phyloP scores from a whole-genome alignment of 1,140 invertebrate species.

The Cherax quadricarinatus region DNA sequence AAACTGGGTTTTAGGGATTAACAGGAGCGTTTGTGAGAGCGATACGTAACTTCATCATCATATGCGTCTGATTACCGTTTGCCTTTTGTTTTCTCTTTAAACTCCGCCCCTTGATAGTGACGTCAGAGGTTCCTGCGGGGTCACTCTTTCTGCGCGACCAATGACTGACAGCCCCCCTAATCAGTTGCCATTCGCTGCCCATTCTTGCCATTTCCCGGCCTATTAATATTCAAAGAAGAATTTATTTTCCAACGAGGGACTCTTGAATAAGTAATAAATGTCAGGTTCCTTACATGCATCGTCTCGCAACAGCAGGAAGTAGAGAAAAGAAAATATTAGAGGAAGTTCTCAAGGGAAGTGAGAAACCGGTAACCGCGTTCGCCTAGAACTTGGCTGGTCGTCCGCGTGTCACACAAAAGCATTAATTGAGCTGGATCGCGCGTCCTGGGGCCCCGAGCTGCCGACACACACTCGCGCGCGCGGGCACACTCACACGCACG shows the following conservation, averaged over 20 bases:
- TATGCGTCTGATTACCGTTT: slow-evolving; percentile 54
- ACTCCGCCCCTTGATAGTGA: slow-evolving; percentile 56
- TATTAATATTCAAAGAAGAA: slow-evolving; percentile 14
- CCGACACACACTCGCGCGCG: neutral
- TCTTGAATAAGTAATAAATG: slow-evolving; percentile 45
- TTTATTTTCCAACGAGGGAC: neutral
- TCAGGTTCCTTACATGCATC: neutral
- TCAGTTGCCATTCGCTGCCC: slow-evolving; percentile 39
- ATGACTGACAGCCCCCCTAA: slow-evolving; percentile 63
- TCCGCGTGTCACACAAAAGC: slow-evolving; percentile 71
- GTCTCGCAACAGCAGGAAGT: neutral
- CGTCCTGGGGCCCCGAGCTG: neutral
- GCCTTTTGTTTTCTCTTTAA: slow-evolving; percentile 65
- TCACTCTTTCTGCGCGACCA: slow-evolving; percentile 61
- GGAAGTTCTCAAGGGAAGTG: slow-evolving; percentile 47
- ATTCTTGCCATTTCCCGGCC: slow-evolving; percentile 33
- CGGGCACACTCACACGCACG: slow-evolving; percentile 6
- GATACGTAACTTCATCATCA: slow-evolving; percentile 10
- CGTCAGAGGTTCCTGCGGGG: slow-evolving; percentile 66
- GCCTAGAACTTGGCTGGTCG: slow-evolving; percentile 51
- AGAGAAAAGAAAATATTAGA: slow-evolving; percentile 1
- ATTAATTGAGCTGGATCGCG: slow-evolving; percentile 69
- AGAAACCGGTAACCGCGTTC: slow-evolving; percentile 63
- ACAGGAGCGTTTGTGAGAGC: neutral
- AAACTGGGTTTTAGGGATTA: too few relatives aligned